These are phyloP conservation scores for Perccottus glenii DNA, from an alignment of 2,113 vertebrate genomes.

Conservation along the genomic window DNA sequence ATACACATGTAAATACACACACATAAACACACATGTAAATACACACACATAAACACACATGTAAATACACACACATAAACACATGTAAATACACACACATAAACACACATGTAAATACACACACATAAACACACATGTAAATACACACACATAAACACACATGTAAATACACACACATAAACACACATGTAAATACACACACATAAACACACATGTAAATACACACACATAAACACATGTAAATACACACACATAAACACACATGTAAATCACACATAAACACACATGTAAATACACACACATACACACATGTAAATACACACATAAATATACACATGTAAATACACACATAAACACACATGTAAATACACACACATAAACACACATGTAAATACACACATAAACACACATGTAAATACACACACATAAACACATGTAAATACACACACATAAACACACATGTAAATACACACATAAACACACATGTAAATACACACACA, in stretches of 20 bases:
- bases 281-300: neutral
- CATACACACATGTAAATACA: conserved; percentile 15
- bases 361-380: neutral
- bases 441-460: no score
- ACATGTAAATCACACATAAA: no score
- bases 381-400: neutral
- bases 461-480: no score
- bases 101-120: neutral
- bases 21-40: no score
- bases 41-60: neutral
- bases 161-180: neutral
- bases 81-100: neutral
- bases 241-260: neutral
- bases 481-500: no score
- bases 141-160: neutral
- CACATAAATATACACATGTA: conserved; percentile 6
- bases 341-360: no score
- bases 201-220: no score
- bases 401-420: neutral
- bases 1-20: neutral
- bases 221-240: no score
- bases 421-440: no score
- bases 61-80: neutral
- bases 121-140: neutral
- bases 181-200: neutral